phyloP scores from a whole-genome alignment of 2,113 vertebrate genomes.

The Chlorodrepanis virens region DNA sequence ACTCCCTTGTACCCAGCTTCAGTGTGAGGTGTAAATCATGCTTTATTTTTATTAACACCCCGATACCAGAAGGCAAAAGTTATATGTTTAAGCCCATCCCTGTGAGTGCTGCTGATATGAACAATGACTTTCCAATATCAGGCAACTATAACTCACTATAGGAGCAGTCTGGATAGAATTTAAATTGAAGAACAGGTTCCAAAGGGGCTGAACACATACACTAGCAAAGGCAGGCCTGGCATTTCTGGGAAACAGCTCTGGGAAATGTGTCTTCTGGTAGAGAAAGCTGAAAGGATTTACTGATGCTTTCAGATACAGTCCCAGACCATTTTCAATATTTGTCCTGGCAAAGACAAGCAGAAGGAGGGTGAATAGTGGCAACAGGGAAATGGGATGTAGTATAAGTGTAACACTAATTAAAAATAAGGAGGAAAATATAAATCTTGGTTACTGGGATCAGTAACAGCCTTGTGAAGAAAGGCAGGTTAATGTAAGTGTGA shows the following conservation, averaged over 20 bases:
- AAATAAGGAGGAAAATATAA: neutral
- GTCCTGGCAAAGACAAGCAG: neutral
- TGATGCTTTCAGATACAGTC: neutral
- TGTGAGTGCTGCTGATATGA: neutral
- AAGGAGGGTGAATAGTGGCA: neutral
- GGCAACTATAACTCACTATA: neutral
- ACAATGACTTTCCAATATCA: neutral
- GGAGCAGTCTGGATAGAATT: neutral
- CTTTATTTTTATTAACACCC: constrained; percentile 4
- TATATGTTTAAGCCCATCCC: neutral
- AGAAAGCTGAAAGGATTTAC: neutral
- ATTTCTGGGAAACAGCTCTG: neutral
- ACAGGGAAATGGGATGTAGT: neutral
- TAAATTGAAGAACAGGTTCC: neutral
- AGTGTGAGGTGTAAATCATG: neutral
- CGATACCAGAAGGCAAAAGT: neutral
- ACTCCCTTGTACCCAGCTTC: neutral
- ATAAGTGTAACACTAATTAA: neutral
- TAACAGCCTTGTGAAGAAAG: neutral
- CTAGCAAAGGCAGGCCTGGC: neutral
- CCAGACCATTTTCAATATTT: neutral
- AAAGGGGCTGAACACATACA: neutral
- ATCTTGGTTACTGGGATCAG: neutral
- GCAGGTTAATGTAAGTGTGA: neutral
- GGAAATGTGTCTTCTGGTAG: neutral